Evolutionary conservation across 2,797 vertebrate species (phyloP).

Genomic region (Tapirus indicus): DNA sequence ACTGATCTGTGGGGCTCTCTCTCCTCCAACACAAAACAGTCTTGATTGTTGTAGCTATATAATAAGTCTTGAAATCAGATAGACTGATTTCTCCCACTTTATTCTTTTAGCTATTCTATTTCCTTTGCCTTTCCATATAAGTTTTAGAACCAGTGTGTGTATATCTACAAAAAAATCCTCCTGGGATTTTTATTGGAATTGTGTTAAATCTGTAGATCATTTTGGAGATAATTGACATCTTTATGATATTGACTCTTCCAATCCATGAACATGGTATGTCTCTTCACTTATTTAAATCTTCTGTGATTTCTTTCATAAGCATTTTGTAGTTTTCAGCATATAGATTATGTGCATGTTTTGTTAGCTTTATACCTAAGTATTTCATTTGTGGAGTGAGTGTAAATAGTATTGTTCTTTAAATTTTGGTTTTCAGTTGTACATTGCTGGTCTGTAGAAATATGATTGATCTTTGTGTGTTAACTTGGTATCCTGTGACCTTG

Average conservation of each 20-base stretch:
- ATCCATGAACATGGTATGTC: neutral
- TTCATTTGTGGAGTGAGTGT: neutral
- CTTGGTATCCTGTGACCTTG: neutral
- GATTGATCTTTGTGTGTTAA: neutral
- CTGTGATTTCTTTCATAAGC: neutral
- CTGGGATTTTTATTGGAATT: neutral
- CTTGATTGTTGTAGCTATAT: neutral
- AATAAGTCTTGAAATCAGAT: neutral
- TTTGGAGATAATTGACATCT: neutral
- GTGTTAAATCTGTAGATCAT: neutral
- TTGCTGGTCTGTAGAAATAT: neutral
- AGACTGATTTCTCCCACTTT: neutral
- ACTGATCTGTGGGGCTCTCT: no score
- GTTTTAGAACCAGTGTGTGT: neutral
- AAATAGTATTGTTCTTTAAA: neutral
- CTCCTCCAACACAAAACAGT: neutral
- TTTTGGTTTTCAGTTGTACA: neutral
- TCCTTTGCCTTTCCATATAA: neutral
- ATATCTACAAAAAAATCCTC: neutral
- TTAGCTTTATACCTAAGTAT: neutral
- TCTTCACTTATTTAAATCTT: neutral
- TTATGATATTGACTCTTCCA: neutral
- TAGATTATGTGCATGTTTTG: neutral
- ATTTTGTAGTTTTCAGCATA: neutral
- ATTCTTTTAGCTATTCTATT: slow-evolving; percentile 1